Conservation (phyloP, 2,888 invertebrate genomes). For the Anaspis maculata region DNA sequence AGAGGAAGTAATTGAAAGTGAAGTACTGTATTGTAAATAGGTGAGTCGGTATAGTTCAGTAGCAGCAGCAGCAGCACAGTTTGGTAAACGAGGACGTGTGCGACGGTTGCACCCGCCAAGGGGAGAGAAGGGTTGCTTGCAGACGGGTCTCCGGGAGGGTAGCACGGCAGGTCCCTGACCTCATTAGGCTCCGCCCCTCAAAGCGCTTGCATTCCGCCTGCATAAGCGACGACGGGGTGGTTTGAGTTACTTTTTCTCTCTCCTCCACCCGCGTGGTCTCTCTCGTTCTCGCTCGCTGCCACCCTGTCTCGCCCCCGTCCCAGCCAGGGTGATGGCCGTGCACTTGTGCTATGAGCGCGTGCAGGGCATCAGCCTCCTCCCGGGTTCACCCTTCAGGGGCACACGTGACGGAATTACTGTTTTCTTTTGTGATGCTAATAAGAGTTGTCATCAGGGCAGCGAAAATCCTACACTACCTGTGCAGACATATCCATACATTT, state of each 20-base stretch:
- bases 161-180: conserved; percentile 47
- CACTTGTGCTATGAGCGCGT: too few relatives aligned
- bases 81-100: conserved; percentile 1
- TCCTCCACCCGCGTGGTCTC: conserved; percentile 2
- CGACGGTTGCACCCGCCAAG: not conserved
- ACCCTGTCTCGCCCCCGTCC: too few relatives aligned
- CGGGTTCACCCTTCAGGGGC: too few relatives aligned
- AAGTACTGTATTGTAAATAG: conserved; percentile 29
- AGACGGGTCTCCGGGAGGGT: conserved; percentile 2
- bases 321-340: too few relatives aligned
- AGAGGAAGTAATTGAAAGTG: too few relatives aligned
- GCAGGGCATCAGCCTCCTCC: too few relatives aligned
- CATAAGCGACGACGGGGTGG: conserved; percentile 1
- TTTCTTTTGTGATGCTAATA: too few relatives aligned
- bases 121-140: not conserved
- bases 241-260: not conserved
- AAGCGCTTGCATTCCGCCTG: conserved; percentile 33
- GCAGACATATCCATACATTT: too few relatives aligned
- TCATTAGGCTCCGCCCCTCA: conserved; percentile 45
- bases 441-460: too few relatives aligned
- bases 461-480: too few relatives aligned
- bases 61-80: conserved; percentile 3
- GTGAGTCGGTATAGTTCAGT: conserved; percentile 26
- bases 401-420: too few relatives aligned
- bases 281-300: too few relatives aligned